Conservation (phyloP, 2,888 invertebrate species). For the Lysandra bellargus region DNA sequence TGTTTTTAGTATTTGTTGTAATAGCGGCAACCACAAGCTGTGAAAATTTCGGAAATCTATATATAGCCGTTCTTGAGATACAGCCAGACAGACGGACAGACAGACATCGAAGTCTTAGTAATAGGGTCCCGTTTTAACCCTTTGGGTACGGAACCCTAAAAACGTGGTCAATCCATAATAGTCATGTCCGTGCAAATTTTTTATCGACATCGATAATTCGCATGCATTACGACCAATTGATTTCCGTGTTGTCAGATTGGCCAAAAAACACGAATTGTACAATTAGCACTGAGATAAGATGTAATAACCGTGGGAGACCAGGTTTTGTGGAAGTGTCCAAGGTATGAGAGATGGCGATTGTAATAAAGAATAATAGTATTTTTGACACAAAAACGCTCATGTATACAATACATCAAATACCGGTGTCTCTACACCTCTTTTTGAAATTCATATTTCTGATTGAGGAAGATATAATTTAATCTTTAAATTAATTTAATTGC, state of each 20-base stretch:
- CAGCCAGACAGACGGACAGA: too few species aligned
- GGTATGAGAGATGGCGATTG: slow-evolving; percentile 43
- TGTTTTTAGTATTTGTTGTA: too few species aligned
- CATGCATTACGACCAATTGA: slow-evolving; percentile 67
- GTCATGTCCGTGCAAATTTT: slow-evolving; percentile 45
- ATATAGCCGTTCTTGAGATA: too few species aligned
- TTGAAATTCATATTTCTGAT: background rate
- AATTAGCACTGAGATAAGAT: slow-evolving; percentile 68
- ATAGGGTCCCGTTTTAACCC: too few species aligned
- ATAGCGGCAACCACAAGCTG: too few species aligned
- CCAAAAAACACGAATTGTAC: slow-evolving; percentile 65
- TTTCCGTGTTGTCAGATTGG: slow-evolving; percentile 63
- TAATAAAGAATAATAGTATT: background rate
- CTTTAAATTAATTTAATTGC: too few species aligned
- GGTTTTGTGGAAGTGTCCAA: slow-evolving; percentile 43
- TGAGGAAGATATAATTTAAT: background rate
- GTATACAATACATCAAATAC: background rate
- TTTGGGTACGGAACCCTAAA: background rate
- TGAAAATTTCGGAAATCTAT: too few species aligned
- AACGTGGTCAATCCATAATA: slow-evolving; percentile 33
- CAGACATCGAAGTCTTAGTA: too few species aligned
- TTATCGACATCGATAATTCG: slow-evolving; percentile 52
- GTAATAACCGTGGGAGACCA: slow-evolving; percentile 73
- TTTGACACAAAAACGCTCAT: background rate
- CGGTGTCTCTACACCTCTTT: too few species aligned